Conservation (phyloP, 2,797 vertebrate genomes). For the Micrastur ruficollis region DNA sequence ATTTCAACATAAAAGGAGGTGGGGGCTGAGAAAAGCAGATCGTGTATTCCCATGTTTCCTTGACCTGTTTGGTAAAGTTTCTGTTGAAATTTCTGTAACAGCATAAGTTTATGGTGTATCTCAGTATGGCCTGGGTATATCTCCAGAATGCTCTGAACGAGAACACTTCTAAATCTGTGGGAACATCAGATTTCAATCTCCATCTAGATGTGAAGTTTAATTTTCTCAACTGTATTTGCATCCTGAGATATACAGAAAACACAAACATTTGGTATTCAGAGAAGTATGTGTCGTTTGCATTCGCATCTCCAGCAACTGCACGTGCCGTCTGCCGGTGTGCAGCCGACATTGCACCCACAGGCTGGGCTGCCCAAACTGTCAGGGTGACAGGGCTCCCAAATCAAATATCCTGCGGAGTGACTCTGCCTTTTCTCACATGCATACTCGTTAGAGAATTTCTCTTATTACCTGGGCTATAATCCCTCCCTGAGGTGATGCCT, state of each 20-base stretch:
- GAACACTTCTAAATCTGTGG: not conserved
- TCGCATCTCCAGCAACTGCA: not conserved
- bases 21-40: not conserved
- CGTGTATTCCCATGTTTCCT: not conserved
- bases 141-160: not conserved
- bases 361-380: not conserved
- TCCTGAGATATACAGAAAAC: not conserved
- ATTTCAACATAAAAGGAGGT: not conserved
- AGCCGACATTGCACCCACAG: fast-evolving
- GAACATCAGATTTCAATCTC: conserved; percentile 23
- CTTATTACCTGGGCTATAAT: conserved; percentile 23
- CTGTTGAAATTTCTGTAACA: not conserved
- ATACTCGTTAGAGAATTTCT: not conserved
- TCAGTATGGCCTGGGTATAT: not conserved
- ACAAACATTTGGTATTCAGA: not conserved
- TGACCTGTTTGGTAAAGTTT: not conserved
- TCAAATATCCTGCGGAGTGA: fast-evolving
- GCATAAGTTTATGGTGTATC: not conserved
- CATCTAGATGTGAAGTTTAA: not conserved
- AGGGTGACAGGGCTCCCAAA: not conserved
- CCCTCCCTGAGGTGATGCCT: not conserved
- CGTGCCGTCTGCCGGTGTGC: fast-evolving
- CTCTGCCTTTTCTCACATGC: conserved; percentile 33
- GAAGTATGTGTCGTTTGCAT: not conserved
- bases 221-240: conserved; percentile 7